Conservation (phyloP, 2,888 invertebrate species). For the Galerucella nymphaeae region DNA sequence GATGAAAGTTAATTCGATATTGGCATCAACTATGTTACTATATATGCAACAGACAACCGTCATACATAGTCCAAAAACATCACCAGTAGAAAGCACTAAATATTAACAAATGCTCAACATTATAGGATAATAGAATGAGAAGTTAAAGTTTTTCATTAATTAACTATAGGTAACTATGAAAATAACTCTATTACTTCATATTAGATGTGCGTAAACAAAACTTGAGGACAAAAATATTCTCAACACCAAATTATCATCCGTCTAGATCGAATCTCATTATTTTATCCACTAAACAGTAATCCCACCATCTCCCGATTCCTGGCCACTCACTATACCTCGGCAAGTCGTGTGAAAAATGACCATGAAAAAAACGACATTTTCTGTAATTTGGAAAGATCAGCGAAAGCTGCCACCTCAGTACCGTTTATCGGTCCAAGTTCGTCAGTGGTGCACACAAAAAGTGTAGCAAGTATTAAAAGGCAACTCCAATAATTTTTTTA, state of each 20-base stretch:
- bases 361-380: slow-evolving; percentile 37
- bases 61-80: too few species aligned
- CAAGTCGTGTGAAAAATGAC: slow-evolving; percentile 39
- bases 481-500: background rate
- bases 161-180: too few species aligned
- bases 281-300: slow-evolving; percentile 19
- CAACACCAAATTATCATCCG: background rate
- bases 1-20: too few species aligned
- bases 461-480: background rate
- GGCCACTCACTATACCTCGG: background rate
- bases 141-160: too few species aligned
- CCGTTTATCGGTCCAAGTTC: slow-evolving; percentile 43
- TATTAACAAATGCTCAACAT: too few species aligned
- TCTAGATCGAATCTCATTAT: slow-evolving; percentile 24
- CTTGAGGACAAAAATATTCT: background rate
- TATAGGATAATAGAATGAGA: too few species aligned
- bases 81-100: too few species aligned
- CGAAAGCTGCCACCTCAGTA: slow-evolving; percentile 35
- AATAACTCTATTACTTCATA: too few species aligned
- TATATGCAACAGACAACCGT: too few species aligned
- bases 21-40: too few species aligned
- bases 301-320: slow-evolving; percentile 4
- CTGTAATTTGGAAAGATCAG: slow-evolving; percentile 43
- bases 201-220: too few species aligned
- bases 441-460: slow-evolving; percentile 25